Conservation (phyloP, 2,888 invertebrate genomes). For the Hybos culiciformis region DNA sequence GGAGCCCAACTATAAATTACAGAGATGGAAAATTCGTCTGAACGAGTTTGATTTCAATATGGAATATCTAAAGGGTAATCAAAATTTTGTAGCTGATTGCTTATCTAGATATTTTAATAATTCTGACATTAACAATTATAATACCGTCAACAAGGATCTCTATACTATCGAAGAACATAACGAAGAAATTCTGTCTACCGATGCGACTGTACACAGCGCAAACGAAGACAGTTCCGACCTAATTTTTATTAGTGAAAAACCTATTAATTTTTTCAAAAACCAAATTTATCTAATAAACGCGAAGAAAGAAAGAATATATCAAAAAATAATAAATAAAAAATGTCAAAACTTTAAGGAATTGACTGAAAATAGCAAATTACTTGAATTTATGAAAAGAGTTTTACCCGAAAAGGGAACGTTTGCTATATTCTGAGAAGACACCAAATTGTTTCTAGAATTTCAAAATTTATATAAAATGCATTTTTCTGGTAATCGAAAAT, state of each 20-base stretch:
- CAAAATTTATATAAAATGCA: neutral
- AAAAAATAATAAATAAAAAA: constrained; percentile 1
- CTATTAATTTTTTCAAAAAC: constrained; percentile 5
- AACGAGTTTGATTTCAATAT: constrained; percentile 22
- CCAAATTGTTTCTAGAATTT: neutral
- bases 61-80: constrained; percentile 16
- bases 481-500: neutral
- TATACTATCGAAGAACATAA: neutral
- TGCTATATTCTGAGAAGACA: constrained; percentile 1
- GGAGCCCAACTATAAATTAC: too few relatives aligned
- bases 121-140: too few relatives aligned
- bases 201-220: neutral
- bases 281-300: constrained; percentile 1
- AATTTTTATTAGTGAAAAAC: neutral
- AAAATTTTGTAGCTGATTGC: constrained; percentile 11
- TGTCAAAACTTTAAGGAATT: neutral
- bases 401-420: constrained; percentile 1
- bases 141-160: neutral
- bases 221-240: neutral
- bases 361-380: neutral
- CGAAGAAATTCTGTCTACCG: neutral
- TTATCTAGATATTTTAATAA: constrained; percentile 22
- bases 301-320: neutral
- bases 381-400: neutral
- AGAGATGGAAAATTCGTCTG: too few relatives aligned